phyloP scores from a whole-genome alignment of 2,113 vertebrate genomes.

The Seriola aureovittata region DNA sequence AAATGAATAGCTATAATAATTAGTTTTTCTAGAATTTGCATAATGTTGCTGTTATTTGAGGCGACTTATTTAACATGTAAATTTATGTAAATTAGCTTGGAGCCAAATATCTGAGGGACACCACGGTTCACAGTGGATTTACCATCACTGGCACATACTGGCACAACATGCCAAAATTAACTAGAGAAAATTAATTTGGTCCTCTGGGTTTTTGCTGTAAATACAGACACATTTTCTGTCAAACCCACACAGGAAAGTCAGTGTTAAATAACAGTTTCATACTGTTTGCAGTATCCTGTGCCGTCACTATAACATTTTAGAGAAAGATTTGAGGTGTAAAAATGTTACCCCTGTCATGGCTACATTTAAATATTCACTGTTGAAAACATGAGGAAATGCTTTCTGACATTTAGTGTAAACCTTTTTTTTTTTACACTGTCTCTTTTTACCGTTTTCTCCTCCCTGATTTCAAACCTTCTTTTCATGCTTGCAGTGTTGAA shows the following conservation, averaged over 20 bases:
- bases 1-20: slow-evolving; percentile 54
- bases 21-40: slow-evolving; percentile 56
- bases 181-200: slow-evolving; percentile 32
- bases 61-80: slow-evolving; percentile 62
- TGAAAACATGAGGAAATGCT: neutral
- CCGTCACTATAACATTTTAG: slow-evolving; percentile 5
- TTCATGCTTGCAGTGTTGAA: slow-evolving; percentile 30
- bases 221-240: slow-evolving; percentile 25
- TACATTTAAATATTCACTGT: slow-evolving; percentile 15
- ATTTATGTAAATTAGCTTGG: slow-evolving; percentile 63
- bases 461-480: slow-evolving; percentile 13
- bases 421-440: neutral
- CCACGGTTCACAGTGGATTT: slow-evolving; percentile 31
- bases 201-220: slow-evolving; percentile 46
- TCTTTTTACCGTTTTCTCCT: slow-evolving; percentile 8
- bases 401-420: slow-evolving; percentile 19
- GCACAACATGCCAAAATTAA: slow-evolving; percentile 57
- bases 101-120: slow-evolving; percentile 51
- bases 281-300: neutral
- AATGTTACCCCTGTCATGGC: neutral
- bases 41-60: slow-evolving; percentile 49
- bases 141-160: slow-evolving; percentile 21
- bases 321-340: neutral
- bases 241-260: neutral
- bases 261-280: slow-evolving; percentile 25